Evolutionary conservation across 1,140 invertebrate species (phyloP), one percentile per base, ranked within the genome.

Genomic region (Coenobita brevimanus): DNA sequence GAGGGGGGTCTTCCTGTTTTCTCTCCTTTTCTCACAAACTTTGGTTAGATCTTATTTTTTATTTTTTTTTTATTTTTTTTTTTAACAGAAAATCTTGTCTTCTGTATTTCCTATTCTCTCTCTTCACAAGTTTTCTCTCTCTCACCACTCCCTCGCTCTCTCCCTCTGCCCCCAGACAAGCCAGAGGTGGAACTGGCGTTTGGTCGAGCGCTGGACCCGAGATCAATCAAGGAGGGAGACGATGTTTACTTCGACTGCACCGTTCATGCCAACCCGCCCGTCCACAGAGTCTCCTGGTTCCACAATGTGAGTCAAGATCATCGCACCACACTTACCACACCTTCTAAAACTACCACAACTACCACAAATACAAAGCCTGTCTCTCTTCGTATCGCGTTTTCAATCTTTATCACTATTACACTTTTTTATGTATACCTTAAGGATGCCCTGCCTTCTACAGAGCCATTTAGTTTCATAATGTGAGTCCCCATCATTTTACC

Each of bases 191-290:
- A 67, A 43, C 81, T 84, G 50, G 81, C 81, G 3, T 57, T 89
- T 0, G 88, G 81, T 0, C 82, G 43, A 3, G 82, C 88, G 0
- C 60, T 89, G 57, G 75, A 89, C 43, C 88, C 88, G 3, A n/a
- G 79, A 3, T 46, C 57, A 54, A 89, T 98, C 90, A 96, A 97
- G 92, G 97, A 97, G 93, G 96, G 96, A 54, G 96, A 97, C 91
- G 96, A 97, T 93, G 96, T 97, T 78, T 97, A 97, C 92, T 97
- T 97, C 92, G 96, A 96, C 92, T 98, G 97, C 93, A 95, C 96
- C 92, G 95, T 97, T 86, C 94, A 95, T 91, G 95, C 97, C 82
- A 97, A 98, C 94, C 97, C 97, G 8, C 93, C 94, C n/a, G 82
- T 54, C 24, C 54, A 71, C 30, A 95, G 96, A 91, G 96, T 98